Conservation (phyloP, 1,140 invertebrate genomes). For the Cherax destructor region DNA sequence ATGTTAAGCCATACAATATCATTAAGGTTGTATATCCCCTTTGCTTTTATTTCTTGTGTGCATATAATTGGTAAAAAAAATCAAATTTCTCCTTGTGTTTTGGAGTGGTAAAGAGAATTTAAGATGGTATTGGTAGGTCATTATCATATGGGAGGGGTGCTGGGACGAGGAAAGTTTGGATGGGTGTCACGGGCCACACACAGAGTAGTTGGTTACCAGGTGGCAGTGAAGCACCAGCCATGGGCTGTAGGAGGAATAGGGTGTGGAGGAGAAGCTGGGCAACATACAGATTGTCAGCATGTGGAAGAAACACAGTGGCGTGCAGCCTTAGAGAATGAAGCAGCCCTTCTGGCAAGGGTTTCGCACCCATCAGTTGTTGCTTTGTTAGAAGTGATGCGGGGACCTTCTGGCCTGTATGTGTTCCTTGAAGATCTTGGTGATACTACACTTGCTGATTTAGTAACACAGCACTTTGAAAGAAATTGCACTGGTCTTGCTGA, state of each 20-base stretch:
- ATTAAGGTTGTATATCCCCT: background rate
- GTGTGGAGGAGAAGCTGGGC: constrained; percentile 16
- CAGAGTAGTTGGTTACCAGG: constrained; percentile 1
- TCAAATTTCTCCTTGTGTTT: background rate
- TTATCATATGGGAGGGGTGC: constrained; percentile 31
- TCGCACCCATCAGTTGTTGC: constrained; percentile 32
- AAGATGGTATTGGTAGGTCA: constrained; percentile 27
- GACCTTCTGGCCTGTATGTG: constrained; percentile 20
- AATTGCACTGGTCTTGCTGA: constrained; percentile 14
- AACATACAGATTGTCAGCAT: constrained; percentile 28
- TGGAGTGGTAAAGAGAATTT: background rate
- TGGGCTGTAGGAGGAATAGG: constrained; percentile 22
- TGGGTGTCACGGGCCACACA: constrained; percentile 35
- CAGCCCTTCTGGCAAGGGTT: constrained; percentile 18
- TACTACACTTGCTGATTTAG: constrained; percentile 11
- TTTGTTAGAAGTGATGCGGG: constrained; percentile 19
- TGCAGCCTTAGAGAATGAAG: constrained; percentile 37
- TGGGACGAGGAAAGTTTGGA: constrained; percentile 37
- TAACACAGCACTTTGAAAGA: constrained; percentile 11
- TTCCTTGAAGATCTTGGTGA: constrained; percentile 30
- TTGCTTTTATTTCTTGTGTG: background rate
- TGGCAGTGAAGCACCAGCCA: constrained; percentile 42
- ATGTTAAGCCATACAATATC: background rate
- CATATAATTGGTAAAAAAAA: no score
- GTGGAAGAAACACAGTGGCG: constrained; percentile 26